Evolutionary conservation across 2,797 vertebrate genomes (phyloP), one percentile per base, ranked within the genome.

Genomic region (Lithobates pipiens): DNA sequence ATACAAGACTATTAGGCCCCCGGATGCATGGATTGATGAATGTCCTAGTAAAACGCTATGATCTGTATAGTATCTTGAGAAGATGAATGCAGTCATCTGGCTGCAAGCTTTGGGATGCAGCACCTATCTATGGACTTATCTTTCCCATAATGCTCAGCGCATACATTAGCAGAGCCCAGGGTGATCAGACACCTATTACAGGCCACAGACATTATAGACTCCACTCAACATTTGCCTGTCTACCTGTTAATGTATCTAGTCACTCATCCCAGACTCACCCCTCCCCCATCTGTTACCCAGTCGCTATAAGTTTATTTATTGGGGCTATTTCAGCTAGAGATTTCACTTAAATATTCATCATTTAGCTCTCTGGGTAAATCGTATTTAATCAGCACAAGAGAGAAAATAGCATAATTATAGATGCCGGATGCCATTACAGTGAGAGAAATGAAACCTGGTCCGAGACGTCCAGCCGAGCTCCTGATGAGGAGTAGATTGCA

Each of bases 321-420:
- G 80, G 76, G 85, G 90, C 91, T 91, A 87, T 91, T 89, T 82
- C 88, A 91, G 89, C 90, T 89, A 90, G 90, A 92, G 85, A 78
- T 87, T 90, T 90, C 70, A 68, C 89, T 92, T 93, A 92, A 93
- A 93, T 92, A 92, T 92, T 92, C 93, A 90, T 93, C 93, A 91
- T 91, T 92, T 92, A 92, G 89, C 90, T 94, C 92, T 93, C 91
- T 81, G 91, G 92, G 89, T 91, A 94, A 92, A 90, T 92, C 79
- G 76, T 94, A 95, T 95, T 96, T 96, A 95, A 96, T 95, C 92
- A 93, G 92, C 95, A 93, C 92, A 94, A 96, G 96, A 96, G 96
- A 95, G 95, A 96, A 97, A 96, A 97, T 93, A 94, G 95, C 94
- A 94, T 96, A 95, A 97, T 98, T 97, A 97, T 95, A 93, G 96